A percentile compares a stretch with the other conserved stretches of the same genome.
Evolutionary conservation across 2,113 vertebrate genomes (phyloP).

Genomic region (Cisticola juncidis): DNA sequence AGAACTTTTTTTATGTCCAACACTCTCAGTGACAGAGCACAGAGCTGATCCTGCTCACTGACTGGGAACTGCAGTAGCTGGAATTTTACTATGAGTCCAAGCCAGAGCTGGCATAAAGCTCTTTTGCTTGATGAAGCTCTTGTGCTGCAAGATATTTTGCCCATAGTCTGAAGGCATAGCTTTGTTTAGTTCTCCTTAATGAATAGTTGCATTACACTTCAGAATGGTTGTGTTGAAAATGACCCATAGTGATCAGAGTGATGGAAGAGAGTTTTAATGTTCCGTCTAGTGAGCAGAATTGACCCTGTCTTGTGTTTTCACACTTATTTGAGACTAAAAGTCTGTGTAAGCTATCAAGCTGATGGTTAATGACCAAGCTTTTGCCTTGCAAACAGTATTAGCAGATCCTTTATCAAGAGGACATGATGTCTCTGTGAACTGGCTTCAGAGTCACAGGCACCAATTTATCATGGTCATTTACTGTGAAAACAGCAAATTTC

Average conservation of each 20-base stretch:
- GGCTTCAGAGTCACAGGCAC: slow-evolving; percentile 3
- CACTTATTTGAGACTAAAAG: neutral
- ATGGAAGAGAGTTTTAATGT: neutral
- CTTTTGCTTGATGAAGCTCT: neutral
- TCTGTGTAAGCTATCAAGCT: neutral
- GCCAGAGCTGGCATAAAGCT: neutral
- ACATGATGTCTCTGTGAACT: neutral
- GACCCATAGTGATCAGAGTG: neutral
- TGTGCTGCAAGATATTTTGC: neutral
- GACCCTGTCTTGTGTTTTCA: neutral
- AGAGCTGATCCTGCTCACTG: neutral
- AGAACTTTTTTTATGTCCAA: neutral
- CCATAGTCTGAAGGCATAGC: neutral
- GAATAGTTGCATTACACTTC: neutral
- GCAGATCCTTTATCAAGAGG: neutral
- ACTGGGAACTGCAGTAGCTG: neutral
- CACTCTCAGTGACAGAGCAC: neutral
- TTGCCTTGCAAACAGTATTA: slow-evolving; percentile 23
- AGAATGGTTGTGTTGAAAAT: neutral
- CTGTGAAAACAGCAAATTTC: slow-evolving; percentile 22
- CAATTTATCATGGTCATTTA: slow-evolving; percentile 29
- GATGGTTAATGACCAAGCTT: neutral
- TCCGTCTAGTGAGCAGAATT: neutral
- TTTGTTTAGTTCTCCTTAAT: neutral
- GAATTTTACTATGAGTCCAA: neutral